A percentile compares a stretch with the other conserved stretches of the same genome.
Conservation (phyloP, 2,888 invertebrate genomes). For the Aleiodes testaceus region DNA sequence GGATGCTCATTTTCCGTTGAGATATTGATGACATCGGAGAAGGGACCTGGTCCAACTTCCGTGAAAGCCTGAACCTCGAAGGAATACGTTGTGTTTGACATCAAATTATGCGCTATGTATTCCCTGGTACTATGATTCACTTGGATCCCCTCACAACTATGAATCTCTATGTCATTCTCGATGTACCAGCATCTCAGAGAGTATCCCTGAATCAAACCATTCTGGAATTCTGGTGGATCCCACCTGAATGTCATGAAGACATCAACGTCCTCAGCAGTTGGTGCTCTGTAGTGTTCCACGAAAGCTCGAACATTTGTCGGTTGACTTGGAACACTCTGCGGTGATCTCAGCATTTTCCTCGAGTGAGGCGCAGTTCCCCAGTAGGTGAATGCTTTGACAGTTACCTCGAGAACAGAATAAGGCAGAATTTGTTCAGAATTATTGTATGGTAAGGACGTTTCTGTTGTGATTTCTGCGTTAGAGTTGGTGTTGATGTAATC, state of each 20-base stretch:
- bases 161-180: slow-evolving; percentile 72
- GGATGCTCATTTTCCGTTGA: slow-evolving; percentile 84
- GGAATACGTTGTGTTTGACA: slow-evolving; percentile 79
- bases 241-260: slow-evolving; percentile 76
- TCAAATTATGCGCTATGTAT: slow-evolving; percentile 76
- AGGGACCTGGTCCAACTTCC: slow-evolving; percentile 83
- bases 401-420: slow-evolving; percentile 82
- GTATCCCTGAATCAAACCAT: slow-evolving; percentile 85
- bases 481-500: slow-evolving; percentile 78
- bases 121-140: slow-evolving; percentile 76
- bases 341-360: slow-evolving; percentile 80
- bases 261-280: slow-evolving; percentile 62
- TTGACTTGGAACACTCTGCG: slow-evolving; percentile 85
- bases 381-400: slow-evolving; percentile 86
- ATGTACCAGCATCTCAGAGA: slow-evolving; percentile 81
- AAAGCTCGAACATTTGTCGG: slow-evolving; percentile 85
- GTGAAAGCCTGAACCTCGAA: slow-evolving; percentile 87
- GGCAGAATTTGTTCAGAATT: slow-evolving; percentile 77
- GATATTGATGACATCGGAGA: slow-evolving; percentile 79
- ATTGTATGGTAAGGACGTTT: slow-evolving; percentile 64
- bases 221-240: slow-evolving; percentile 83
- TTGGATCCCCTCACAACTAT: slow-evolving; percentile 75
- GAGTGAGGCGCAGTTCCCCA: slow-evolving; percentile 86
- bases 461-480: slow-evolving; percentile 66
- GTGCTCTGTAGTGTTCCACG: slow-evolving; percentile 76